Base-by-base conservation (phyloP, 1,140 invertebrate genomes). In the Cephus cinctus region DNA sequence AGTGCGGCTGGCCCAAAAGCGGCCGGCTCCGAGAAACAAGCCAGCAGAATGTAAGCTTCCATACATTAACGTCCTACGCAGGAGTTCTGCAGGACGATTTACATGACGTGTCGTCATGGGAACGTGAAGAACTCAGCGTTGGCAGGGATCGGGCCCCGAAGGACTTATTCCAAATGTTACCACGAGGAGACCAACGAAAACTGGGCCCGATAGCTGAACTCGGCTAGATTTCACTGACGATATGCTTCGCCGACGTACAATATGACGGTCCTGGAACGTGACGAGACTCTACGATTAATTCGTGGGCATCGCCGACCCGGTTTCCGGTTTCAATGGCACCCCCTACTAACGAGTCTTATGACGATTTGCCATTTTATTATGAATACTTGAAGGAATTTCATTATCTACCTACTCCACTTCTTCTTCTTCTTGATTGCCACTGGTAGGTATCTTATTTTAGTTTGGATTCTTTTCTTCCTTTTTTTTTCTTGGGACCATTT, bases 191-290 rank as follows among this genome's bases (percentile, higher is more conserved):
- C 41, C 39, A 41, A 47, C 51, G 45, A 57, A 57, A 57, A 52
- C 21, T 38, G 36, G 51, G 44, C 42, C 30, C 52, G 44, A 57
- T 54, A 51, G 44, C 40, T 27, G 40, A 44, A 30, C 43, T 25
- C 35, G 45, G 48, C 39, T 49, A 54, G 56, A 57, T 54, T 57
- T 51, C 46, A 48, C 36, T 38, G 42, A 11, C 39, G 55, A 57
- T 57, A 57, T 12, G 18, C 18, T 36, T 46, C 50, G 34, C 38
- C 42, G 47, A 42, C 34, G 27, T 27, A 47, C 35, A 46, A 54
- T 54, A 54, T 38, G 50, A 54, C 51, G 50, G 46, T 52, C 23
- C 35, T 20, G 18, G 54, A 36, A 54, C 57, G 57, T 59, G 54
- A 53, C 47, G 25, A 25, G 52, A 56, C 54, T 59, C 34, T 44